Conservation (phyloP, 2,888 invertebrate genomes). For the Poecilobothrus nobilitatus region DNA sequence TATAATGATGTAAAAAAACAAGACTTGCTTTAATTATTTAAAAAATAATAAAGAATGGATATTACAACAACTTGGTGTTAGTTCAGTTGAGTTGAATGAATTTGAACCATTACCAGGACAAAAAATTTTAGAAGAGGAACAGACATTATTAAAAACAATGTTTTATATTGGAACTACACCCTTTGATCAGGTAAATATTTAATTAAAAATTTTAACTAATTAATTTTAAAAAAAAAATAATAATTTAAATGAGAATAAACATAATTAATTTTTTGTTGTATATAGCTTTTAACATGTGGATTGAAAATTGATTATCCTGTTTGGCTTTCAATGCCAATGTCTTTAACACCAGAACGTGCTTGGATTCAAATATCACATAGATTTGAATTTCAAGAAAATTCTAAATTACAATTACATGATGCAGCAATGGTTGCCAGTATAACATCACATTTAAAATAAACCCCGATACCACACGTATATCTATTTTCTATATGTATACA, state of each 20-base stretch:
- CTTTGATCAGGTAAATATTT: constrained; percentile 60
- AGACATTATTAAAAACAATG: constrained; percentile 63
- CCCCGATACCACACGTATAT: no score
- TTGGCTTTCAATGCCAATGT: constrained; percentile 45
- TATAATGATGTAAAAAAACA: background rate
- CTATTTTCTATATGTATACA: no score
- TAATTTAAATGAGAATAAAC: no score
- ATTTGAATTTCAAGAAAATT: constrained; percentile 44
- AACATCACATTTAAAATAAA: constrained; percentile 38
- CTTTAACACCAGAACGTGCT: constrained; percentile 42
- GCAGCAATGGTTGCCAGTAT: constrained; percentile 44
- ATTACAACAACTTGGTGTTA: constrained; percentile 50
- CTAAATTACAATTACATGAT: constrained; percentile 41
- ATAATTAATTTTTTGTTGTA: constrained; percentile 9
- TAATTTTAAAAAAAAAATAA: no score
- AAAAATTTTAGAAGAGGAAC: constrained; percentile 37
- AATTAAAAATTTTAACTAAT: background rate
- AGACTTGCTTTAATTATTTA: constrained; percentile 64
- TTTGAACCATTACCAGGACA: constrained; percentile 41
- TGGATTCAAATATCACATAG: constrained; percentile 45
- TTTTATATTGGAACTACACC: constrained; percentile 67
- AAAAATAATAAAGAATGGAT: constrained; percentile 62
- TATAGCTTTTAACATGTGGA: constrained; percentile 43
- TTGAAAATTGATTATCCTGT: constrained; percentile 44
- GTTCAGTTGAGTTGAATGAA: constrained; percentile 35